These are phyloP conservation scores for Caerostris darwini DNA, from an alignment of 1,140 invertebrate species.

Conservation along the genomic window DNA sequence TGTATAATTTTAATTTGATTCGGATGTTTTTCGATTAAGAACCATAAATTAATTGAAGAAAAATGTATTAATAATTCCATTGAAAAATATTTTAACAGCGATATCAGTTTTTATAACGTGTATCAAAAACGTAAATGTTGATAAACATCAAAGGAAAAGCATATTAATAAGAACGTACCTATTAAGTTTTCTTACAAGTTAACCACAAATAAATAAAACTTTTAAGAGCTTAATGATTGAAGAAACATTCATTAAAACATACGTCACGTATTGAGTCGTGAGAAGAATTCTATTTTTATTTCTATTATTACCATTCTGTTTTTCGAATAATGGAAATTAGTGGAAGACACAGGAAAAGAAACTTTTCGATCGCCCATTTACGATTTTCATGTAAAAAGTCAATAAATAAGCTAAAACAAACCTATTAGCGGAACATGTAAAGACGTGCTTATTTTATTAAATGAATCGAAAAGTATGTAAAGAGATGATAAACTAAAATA, in stretches of 20 bases:
- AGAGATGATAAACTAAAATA: too few species aligned
- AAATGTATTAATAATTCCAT: too few species aligned
- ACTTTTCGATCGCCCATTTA: not conserved
- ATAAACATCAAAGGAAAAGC: not conserved
- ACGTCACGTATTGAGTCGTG: not conserved
- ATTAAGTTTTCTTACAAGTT: not conserved
- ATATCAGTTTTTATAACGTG: too few species aligned
- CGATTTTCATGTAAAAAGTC: not conserved
- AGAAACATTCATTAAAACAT: not conserved
- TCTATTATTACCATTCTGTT: not conserved
- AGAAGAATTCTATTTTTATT: not conserved
- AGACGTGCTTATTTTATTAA: constrained; percentile 14
- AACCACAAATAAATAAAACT: not conserved
- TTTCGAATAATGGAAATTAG: not conserved
- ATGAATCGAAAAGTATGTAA: not conserved
- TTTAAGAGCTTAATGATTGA: constrained; percentile 24
- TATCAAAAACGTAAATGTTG: not conserved
- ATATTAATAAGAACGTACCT: not conserved
- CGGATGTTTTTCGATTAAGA: too few species aligned
- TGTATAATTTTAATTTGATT: too few species aligned
- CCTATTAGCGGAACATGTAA: not conserved
- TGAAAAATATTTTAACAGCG: too few species aligned
- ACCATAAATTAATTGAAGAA: too few species aligned
- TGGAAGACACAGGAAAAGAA: not conserved
- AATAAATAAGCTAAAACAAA: constrained; percentile 49